Evolutionary conservation across 2,797 vertebrate genomes (phyloP), one percentile per base, ranked within the genome.

Genomic region (Emys orbicularis): DNA sequence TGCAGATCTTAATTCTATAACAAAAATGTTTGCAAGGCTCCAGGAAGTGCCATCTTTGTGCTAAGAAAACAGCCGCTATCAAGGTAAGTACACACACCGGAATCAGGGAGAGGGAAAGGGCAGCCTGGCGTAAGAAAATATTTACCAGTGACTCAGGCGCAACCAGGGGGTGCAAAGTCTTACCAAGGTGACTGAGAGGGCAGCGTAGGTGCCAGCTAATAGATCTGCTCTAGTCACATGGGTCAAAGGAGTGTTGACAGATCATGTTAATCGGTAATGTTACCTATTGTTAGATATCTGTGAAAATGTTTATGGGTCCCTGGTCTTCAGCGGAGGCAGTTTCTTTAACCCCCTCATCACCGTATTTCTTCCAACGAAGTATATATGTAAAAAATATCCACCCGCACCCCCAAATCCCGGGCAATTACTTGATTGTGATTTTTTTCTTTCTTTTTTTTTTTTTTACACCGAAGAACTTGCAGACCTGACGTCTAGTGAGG

Each of bases 171-270:
- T 88, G 93, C 89, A 65, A 91, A 95, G 96, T 95, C 85, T 97
- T 94, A 93, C 81, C 93, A 95, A 97, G 95, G 94, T 95, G 97
- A 98, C 96, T 86, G 85, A 90, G 95, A 98, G 96, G 92, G 90
- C 84, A 93, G 56, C 86, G 93, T 95, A 97, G 92, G 94, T 96
- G 97, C 93, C 95, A 94, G 86, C 82, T 94, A 97, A 96, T 95
- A 94, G 97, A 97, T 96, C 90, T 95, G 92, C 88, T 95, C 81
- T 92, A 92, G 86, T 94, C 89, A 93, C 59, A 65, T 1, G 84
- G 96, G 93, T 96, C 95, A 95, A 96, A 97, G 94, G 95, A 93
- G 50, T 97, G 97, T 96, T 97, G 97, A 97, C 95, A 96, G 90
- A 95, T 84, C 86, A 50, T 44, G 89, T 92, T 97, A 97, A 97